These are phyloP conservation scores for Erebia epiphron DNA, from an alignment of 2,888 invertebrate species.

Conservation along the genomic window DNA sequence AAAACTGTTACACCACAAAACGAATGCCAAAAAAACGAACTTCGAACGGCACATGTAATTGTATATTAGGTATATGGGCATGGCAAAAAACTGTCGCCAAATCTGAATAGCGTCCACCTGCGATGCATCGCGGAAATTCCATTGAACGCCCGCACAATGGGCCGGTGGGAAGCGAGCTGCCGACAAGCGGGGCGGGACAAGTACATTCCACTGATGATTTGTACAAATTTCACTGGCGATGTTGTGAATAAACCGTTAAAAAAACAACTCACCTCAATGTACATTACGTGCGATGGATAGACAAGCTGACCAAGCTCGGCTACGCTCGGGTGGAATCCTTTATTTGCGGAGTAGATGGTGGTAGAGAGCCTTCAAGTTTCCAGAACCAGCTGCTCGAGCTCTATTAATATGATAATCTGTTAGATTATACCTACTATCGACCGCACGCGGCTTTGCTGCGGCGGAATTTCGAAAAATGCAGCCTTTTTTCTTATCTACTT, in stretches of 20 bases:
- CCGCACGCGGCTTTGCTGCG: too few species aligned
- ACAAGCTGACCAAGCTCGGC: too few species aligned
- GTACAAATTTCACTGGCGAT: not conserved
- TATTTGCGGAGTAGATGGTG: too few species aligned
- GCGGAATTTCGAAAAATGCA: too few species aligned
- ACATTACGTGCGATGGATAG: too few species aligned
- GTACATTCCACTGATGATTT: constrained; percentile 26
- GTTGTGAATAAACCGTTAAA: not conserved
- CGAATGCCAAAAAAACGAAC: not conserved
- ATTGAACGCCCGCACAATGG: constrained; percentile 47
- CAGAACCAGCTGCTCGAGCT: too few species aligned
- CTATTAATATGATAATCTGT: too few species aligned
- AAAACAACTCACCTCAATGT: too few species aligned
- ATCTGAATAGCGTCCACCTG: constrained; percentile 38
- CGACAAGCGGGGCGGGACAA: constrained; percentile 39
- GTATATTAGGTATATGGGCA: constrained; percentile 20
- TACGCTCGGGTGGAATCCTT: too few species aligned
- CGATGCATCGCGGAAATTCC: constrained; percentile 43
- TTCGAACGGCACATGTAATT: constrained; percentile 17
- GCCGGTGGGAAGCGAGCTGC: constrained; percentile 42
- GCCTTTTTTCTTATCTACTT: too few species aligned
- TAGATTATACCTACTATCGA: not conserved
- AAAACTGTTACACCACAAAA: constrained; percentile 1
- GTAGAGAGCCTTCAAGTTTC: too few species aligned
- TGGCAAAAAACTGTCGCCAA: constrained; percentile 33